A percentile compares a stretch with the other conserved stretches of the same genome.
Evolutionary conservation across 2,113 vertebrate genomes (phyloP).

Genomic region (Cephalopholis sonnerati): DNA sequence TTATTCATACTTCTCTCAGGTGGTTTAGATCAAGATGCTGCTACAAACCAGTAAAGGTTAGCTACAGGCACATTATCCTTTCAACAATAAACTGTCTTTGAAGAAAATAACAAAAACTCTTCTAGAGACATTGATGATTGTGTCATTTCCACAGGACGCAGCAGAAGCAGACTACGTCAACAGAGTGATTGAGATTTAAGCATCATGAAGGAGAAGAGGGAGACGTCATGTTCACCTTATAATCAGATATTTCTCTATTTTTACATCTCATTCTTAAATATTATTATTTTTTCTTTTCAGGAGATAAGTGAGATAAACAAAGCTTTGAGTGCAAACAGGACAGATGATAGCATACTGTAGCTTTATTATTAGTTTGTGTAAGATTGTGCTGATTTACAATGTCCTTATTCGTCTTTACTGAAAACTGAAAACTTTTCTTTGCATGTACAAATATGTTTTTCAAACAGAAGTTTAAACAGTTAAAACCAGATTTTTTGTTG

Average conservation of each 20-base stretch:
- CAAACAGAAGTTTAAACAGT: no score
- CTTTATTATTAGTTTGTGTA: no score
- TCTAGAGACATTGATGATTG: neutral
- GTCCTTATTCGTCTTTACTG: no score
- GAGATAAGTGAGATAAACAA: no score
- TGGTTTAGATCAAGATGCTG: slow-evolving; percentile 26
- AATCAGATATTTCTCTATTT: neutral
- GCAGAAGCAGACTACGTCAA: neutral
- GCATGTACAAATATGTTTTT: no score
- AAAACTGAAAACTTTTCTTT: no score
- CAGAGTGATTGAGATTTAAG: neutral
- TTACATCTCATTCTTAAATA: neutral
- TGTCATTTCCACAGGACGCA: neutral
- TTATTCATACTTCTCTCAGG: neutral
- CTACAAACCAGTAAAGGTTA: slow-evolving; percentile 28
- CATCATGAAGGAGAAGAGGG: neutral
- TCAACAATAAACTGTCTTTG: neutral
- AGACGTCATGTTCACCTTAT: neutral
- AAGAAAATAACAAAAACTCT: neutral
- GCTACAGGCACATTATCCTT: neutral
- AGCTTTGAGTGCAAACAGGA: no score
- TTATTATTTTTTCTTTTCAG: neutral
- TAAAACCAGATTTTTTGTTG: no score
- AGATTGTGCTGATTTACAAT: no score
- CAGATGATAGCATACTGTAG: no score